Evolutionary conservation across 2,797 vertebrate species (phyloP).

Genomic region (Smutsia temminckii): DNA sequence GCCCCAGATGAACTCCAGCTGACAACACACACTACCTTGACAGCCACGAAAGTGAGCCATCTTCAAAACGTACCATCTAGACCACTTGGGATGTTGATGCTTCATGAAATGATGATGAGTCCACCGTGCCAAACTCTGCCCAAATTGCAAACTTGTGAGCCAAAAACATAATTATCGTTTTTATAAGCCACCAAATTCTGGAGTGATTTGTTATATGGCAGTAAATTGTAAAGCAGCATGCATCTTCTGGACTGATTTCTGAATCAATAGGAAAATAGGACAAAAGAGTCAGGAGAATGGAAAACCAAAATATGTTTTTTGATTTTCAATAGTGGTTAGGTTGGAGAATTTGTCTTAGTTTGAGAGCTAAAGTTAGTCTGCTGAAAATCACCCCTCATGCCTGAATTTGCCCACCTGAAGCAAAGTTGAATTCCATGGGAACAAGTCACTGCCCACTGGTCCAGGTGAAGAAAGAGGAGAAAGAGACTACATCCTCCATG

Average conservation of each 20-base stretch:
- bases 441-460: background rate
- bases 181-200: conserved; percentile 30
- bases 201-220: conserved; percentile 25
- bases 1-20: background rate
- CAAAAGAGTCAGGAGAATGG: background rate
- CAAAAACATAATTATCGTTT: conserved; percentile 32
- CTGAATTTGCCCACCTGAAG: background rate
- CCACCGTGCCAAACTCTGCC: background rate
- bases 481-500: background rate
- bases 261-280: conserved; percentile 3
- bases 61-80: background rate
- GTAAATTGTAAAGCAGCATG: background rate
- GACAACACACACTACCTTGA: background rate
- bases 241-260: conserved; percentile 15
- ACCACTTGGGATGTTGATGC: background rate
- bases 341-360: background rate
- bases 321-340: background rate
- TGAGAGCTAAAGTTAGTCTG: background rate
- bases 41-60: background rate
- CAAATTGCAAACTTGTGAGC: conserved; percentile 1
- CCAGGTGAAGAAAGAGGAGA: background rate
- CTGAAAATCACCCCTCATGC: background rate
- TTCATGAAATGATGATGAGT: background rate
- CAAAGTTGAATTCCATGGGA: background rate
- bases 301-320: background rate